Evolutionary conservation across 2,888 invertebrate genomes (phyloP), one percentile per base, ranked within the genome.

Genomic region (Netelia virgata): DNA sequence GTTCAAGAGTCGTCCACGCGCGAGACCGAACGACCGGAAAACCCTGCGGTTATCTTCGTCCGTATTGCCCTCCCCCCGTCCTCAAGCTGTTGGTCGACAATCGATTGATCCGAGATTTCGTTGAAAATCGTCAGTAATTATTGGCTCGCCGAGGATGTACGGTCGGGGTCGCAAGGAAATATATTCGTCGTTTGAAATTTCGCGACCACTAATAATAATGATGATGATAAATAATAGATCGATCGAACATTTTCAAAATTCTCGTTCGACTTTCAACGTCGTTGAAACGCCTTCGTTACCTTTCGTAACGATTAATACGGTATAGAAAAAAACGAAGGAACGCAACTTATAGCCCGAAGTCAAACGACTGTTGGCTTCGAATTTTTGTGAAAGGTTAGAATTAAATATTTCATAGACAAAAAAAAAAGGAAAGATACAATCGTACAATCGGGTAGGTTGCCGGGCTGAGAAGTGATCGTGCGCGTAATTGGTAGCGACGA

Each of bases 401-500:
- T 69, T 68, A 77, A 57, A 77, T 59, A 69, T 77, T 55, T 50
- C 18, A 23, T 18, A 69, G 14, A 73, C 23, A 59, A 5, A 76
- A 9, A 66, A 14, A 16, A 74, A 23, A 10, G 61, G 75, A 80
- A 28, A 28, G 6, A 11, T 47, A 47, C 14, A 47, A 47, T 47
- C 14, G 11, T 47, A 47, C 14, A 47, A 82, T 64, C 77, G 75
- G 28, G 8, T 23, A 69, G 75, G 55, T 78, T 77, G 82, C 82
- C 78, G 57, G 72, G 72, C 64, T 76, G 81, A 73, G 77, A 20
- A 53, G 83, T 75, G 74, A 72, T 78, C 78, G 86, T 83, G 85
- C 75, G 83, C 61, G 83, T 83, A 87, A 86, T 86, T 85, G 84
- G 86, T 84, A 84, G 85, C 79, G 82, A 72, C 69, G 73, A 77